Evolutionary conservation across 2,797 vertebrate species (phyloP).

Genomic region (Nyctalus aviator): DNA sequence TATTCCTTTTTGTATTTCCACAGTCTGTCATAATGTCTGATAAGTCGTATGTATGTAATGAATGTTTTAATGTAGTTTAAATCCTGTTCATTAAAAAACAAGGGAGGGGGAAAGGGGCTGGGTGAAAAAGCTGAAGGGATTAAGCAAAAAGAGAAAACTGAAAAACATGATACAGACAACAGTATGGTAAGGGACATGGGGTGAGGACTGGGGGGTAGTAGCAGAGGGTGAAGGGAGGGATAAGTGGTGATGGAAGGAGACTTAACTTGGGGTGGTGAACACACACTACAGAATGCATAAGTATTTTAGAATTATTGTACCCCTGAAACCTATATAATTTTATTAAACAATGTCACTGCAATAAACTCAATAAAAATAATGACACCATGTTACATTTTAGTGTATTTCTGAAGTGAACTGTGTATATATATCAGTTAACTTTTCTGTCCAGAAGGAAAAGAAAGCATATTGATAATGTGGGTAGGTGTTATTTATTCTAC

Average conservation of each 20-base stretch:
- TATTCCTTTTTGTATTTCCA: slow-evolving; percentile 46
- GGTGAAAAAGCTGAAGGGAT: neutral
- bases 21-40: neutral
- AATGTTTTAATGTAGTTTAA: slow-evolving; percentile 5
- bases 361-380: neutral
- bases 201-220: no score
- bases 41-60: slow-evolving; percentile 31
- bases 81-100: neutral
- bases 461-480: slow-evolving; percentile 8
- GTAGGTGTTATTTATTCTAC: neutral
- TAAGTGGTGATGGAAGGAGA: neutral
- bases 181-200: neutral
- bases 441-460: slow-evolving; percentile 21
- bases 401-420: slow-evolving; percentile 37
- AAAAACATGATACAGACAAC: neutral
- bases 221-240: neutral
- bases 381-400: neutral
- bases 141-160: neutral
- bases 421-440: neutral
- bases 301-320: neutral
- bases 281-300: neutral
- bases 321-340: neutral
- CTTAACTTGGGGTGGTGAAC: neutral
- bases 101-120: neutral
- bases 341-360: neutral